Evolutionary conservation across 2,113 vertebrate genomes (phyloP), one percentile per base, ranked within the genome.

Genomic region (Cairina moschata): DNA sequence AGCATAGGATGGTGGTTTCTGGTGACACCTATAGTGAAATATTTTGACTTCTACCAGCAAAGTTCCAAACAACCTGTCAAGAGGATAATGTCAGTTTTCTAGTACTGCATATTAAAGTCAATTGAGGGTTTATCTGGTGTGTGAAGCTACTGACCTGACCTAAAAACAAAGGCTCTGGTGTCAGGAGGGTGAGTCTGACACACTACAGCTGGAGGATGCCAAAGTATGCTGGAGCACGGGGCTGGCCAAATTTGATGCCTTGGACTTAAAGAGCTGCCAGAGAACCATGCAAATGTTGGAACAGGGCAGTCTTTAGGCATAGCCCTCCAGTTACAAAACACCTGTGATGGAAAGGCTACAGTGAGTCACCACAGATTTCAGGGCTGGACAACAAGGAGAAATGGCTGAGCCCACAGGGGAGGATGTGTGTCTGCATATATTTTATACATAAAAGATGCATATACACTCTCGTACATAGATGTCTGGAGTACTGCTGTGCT

Each of bases 31-130:
- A 95, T 95, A 95, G 97, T 98, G 98, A 98, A 98, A 98, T 98
- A 98, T 98, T 98, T 98, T 98, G 98, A 98, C 97, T 98, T 97
- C 96, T 92, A 97, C 97, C 97, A 97, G 97, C 97, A 97, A 98
- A 98, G 98, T 97, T 98, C 97, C 98, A 98, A 98, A 98, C 98
- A 98, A 98, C 96, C 98, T 98, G 98, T 98, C 98, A 98, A 97
- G 96, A 97, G 84, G 97, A 98, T 98, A 98, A 98, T 98, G 98
- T 98, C 98, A 98, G 83, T 97, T 98, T 97, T 95, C 91, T 95
- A 91, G 95, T 87, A 93, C 91, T 96, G 98, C 96, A 98, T 98
- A 98, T 97, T 97, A 97, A 98, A 94, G 97, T 96, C 96, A 97
- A 95, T 81, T 92, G 96, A 95, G 75, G 90, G 92, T 89, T 97